Evolutionary conservation across 2,113 vertebrate genomes (phyloP).

Genomic region (Seriola quinqueradiata): DNA sequence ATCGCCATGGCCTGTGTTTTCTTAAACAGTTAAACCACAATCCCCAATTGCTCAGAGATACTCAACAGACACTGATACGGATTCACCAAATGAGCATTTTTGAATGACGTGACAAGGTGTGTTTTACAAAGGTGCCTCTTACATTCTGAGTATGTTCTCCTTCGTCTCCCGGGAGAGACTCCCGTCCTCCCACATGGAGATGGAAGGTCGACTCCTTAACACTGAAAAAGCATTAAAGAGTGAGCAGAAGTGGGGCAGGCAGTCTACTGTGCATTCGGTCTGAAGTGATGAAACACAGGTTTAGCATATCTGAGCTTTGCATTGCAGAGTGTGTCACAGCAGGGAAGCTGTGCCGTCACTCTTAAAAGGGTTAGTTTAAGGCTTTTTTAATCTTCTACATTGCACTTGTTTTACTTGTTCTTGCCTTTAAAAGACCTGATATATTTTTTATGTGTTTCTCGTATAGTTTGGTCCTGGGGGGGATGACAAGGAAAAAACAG

Average conservation of each 20-base stretch:
- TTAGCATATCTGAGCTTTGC: background rate
- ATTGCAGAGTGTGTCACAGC: conserved; percentile 27
- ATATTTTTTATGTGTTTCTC: background rate
- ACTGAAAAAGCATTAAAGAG: conserved; percentile 21
- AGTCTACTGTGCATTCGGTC: conserved; percentile 14
- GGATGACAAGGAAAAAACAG: background rate
- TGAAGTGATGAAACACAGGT: conserved; percentile 40
- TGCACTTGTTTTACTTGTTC: background rate
- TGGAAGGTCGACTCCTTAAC: background rate
- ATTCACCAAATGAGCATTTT: conserved; percentile 5
- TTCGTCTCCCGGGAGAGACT: conserved; percentile 17
- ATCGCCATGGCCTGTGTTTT: background rate
- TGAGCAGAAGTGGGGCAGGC: conserved; percentile 27
- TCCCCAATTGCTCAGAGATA: background rate
- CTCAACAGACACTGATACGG: background rate
- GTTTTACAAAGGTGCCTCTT: background rate
- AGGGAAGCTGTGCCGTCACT: conserved; percentile 7
- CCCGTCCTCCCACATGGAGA: conserved; percentile 30
- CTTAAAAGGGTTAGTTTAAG: background rate
- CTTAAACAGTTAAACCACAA: background rate
- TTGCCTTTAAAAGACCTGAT: background rate
- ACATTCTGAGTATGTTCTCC: background rate
- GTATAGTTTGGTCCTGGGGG: background rate
- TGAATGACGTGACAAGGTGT: background rate
- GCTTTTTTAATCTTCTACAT: conserved; percentile 6